Conservation (phyloP, 2,797 vertebrate genomes). For the Mormyrops boulengeri region DNA sequence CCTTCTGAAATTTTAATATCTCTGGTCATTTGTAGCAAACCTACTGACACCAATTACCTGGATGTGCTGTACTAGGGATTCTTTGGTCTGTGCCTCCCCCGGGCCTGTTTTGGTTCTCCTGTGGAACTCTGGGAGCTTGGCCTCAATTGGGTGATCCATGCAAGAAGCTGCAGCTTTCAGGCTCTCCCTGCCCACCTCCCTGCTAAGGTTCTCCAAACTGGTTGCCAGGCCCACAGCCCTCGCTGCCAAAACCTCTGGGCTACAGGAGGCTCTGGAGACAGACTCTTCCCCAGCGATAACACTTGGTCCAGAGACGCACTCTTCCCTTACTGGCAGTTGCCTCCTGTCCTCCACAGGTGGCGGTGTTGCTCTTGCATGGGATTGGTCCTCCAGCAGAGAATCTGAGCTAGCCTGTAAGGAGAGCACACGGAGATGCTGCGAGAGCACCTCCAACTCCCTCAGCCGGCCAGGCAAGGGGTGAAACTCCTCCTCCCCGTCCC, state of each 20-base stretch:
- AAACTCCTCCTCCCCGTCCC: slow-evolving; percentile 76
- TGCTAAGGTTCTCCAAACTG: slow-evolving; percentile 25
- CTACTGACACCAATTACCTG: slow-evolving; percentile 60
- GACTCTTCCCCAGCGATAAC: neutral
- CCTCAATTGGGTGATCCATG: slow-evolving; percentile 44
- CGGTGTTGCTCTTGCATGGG: slow-evolving; percentile 27
- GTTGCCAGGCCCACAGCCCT: slow-evolving; percentile 16
- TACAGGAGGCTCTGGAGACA: slow-evolving; percentile 13
- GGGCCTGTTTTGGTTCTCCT: slow-evolving; percentile 27
- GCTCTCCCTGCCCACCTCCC: slow-evolving; percentile 24
- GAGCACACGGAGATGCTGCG: slow-evolving; percentile 62
- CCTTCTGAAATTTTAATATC: slow-evolving; percentile 1
- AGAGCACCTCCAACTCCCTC: slow-evolving; percentile 68
- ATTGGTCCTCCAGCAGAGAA: slow-evolving; percentile 28
- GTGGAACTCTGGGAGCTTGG: slow-evolving; percentile 26
- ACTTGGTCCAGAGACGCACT: neutral
- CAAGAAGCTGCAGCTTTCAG: slow-evolving; percentile 43
- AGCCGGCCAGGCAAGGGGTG: slow-evolving; percentile 72
- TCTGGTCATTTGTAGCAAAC: neutral
- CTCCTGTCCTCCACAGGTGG: slow-evolving; percentile 18
- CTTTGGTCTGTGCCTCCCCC: slow-evolving; percentile 36
- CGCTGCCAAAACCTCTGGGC: slow-evolving; percentile 17
- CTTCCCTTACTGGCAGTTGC: neutral
- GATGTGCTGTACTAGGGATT: slow-evolving; percentile 71
- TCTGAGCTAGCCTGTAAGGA: slow-evolving; percentile 45